These are phyloP conservation scores for Phaetusa simplex DNA, from an alignment of 2,113 vertebrate species.

Conservation along the genomic window DNA sequence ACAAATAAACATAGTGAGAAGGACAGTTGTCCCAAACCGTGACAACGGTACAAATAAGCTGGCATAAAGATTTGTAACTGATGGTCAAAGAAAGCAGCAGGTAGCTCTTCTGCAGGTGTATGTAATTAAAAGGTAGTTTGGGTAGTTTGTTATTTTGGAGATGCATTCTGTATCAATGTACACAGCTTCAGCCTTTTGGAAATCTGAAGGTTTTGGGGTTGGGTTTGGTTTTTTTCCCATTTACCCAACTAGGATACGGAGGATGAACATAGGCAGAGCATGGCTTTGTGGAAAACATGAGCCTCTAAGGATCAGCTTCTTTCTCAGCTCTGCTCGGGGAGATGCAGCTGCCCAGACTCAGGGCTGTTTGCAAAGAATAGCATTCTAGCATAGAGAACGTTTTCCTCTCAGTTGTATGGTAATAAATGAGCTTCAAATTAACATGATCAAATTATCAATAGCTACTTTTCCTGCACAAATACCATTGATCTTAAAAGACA, in stretches of 20 bases:
- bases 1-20: neutral
- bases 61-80: neutral
- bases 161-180: fast-evolving
- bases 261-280: neutral
- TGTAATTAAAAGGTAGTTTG: neutral
- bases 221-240: neutral
- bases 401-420: neutral
- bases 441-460: neutral
- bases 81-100: neutral
- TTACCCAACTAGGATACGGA: neutral
- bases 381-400: neutral
- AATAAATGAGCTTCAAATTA: neutral
- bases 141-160: neutral
- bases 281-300: neutral
- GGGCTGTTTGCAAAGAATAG: neutral
- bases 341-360: neutral
- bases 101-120: neutral
- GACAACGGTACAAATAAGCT: neutral
- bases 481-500: neutral
- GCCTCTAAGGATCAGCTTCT: neutral
- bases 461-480: neutral
- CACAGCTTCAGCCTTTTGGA: neutral
- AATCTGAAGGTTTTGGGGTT: neutral
- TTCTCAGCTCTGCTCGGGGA: neutral
- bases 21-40: neutral